phyloP scores from a whole-genome alignment of 2,113 vertebrate species.

The Zosterops hypoxanthus region DNA sequence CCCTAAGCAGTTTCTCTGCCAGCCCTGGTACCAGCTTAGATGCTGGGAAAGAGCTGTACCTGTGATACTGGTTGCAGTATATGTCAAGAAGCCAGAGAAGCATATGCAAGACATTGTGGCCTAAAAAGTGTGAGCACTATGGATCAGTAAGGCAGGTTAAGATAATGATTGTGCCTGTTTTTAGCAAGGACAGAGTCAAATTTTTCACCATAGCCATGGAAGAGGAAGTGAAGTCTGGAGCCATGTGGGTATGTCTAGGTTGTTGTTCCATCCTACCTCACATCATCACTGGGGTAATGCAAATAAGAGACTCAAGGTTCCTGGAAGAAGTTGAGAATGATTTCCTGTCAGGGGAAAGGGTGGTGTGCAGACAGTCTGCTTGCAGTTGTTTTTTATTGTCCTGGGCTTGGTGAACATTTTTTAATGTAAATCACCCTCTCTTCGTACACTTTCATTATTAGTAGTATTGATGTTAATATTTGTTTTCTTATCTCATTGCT shows the following conservation, averaged over 20 bases:
- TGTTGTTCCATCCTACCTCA: no score
- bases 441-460: background rate
- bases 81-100: background rate
- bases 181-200: background rate
- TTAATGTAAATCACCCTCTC: background rate
- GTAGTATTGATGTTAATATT: background rate
- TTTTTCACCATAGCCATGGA: background rate
- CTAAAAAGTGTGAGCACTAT: background rate
- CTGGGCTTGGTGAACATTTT: background rate
- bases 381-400: background rate
- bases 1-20: background rate
- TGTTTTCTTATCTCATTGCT: background rate
- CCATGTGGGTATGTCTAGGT: accelerated
- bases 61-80: background rate
- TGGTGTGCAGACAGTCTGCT: background rate
- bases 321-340: background rate
- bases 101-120: accelerated
- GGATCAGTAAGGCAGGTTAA: background rate
- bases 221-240: background rate
- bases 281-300: accelerated
- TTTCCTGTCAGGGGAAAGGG: background rate
- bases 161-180: background rate
- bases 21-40: background rate
- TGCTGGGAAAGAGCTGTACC: background rate
- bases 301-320: background rate